Base-by-base conservation (phyloP, 2,888 invertebrate species). In the Spicauda simplicius region DNA sequence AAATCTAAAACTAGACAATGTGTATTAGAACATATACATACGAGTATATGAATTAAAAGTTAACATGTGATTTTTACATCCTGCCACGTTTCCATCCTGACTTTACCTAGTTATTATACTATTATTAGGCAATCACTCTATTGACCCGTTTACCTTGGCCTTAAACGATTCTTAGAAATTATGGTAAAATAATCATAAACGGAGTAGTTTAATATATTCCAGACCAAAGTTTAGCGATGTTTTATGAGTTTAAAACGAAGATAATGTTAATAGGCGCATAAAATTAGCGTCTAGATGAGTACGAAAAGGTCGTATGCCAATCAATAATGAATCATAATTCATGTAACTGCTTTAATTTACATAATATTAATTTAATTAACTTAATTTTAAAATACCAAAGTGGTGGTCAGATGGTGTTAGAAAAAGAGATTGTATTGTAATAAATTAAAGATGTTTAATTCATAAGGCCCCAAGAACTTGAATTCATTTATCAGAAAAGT, bases 91-190 rank as follows among this genome's bases (percentile, higher is more conserved):
- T 55, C 8, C n/a, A n/a, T n/a, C n/a, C n/a, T n/a, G 50, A 12
- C 55, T 62, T 59, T 59, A 48, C 62, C 56, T 57, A 52, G 30
- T 65, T 68, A 58, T 59, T 68, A 30, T 62, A 20, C 37, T 18
- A 55, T 41, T 67, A 61, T 62, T 62, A 25, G 16, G 66, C 56
- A 67, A 67, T 66, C 45, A 55, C 53, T 41, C 6, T 16, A n/a
- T 18, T 56, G 56, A 67, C 66, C 66, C 41, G 66, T 41, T 67
- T 14, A 61, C 66, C 66, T 67, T 67, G 66, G 66, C 66, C 61
- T 66, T 66, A 60, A 55, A 61, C 12, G 11, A 48, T 56, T 37
- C 56, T 67, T 37, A 45, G 66, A 60, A 66, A 60, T 61, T 67
- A 37, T 56, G 20, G 61, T 50, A 60, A 60, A 55, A 60, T 41